Conservation (phyloP, 2,888 invertebrate genomes). For the Epistrophella euchroma region DNA sequence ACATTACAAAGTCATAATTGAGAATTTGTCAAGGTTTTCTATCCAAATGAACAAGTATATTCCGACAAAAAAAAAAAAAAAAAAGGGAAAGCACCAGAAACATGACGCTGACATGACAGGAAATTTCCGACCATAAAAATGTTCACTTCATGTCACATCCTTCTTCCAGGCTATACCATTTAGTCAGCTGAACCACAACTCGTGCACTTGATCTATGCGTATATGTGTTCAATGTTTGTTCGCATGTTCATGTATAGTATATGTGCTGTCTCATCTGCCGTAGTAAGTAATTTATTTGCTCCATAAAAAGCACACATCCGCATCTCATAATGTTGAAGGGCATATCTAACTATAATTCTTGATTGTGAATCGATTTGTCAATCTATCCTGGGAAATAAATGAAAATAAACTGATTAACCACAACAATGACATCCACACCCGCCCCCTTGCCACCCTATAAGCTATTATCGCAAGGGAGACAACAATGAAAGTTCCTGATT, state of each 20-base stretch:
- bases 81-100: conserved; percentile 3
- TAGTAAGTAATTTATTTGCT: conserved; percentile 47
- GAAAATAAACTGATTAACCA: conserved; percentile 41
- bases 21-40: conserved; percentile 40
- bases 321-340: conserved; percentile 30
- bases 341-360: conserved; percentile 47
- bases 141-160: conserved; percentile 42
- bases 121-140: conserved; percentile 54
- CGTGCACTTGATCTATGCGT: conserved; percentile 28
- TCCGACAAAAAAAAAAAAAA: background rate
- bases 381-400: conserved; percentile 40
- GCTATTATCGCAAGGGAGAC: background rate
- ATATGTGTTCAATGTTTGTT: conserved; percentile 2
- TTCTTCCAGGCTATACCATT: conserved; percentile 24
- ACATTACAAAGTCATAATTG: conserved; percentile 22
- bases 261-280: conserved; percentile 32
- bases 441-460: background rate
- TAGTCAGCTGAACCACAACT: conserved; percentile 35
- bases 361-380: conserved; percentile 42
- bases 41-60: conserved; percentile 31
- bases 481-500: conserved; percentile 26
- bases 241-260: background rate
- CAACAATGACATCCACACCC: background rate
- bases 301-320: conserved; percentile 21
- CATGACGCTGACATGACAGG: conserved; percentile 56